phyloP scores from a whole-genome alignment of 2,113 vertebrate species.

The Sorex araneus region DNA sequence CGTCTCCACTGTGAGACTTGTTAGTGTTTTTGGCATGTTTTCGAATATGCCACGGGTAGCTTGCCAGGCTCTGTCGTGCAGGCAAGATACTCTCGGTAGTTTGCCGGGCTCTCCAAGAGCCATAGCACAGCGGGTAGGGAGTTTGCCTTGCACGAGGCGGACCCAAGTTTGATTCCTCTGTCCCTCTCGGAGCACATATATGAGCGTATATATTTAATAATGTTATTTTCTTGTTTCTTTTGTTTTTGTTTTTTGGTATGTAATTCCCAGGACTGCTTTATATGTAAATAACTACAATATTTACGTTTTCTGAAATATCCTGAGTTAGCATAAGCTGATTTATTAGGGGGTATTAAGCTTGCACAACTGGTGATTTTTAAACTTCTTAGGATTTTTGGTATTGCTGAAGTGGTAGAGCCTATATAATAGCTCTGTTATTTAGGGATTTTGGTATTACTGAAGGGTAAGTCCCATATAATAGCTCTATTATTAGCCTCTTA shows the following conservation, averaged over 20 bases:
- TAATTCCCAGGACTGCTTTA: not conserved
- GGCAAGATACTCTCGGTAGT: too few species aligned
- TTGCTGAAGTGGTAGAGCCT: not conserved
- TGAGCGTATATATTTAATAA: not conserved
- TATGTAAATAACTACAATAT: not conserved
- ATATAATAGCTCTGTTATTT: not conserved
- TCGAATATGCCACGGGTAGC: too few species aligned
- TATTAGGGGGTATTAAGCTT: not conserved
- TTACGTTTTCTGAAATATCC: not conserved
- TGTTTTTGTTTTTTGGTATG: not conserved
- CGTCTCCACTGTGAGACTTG: too few species aligned
- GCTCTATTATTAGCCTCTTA: not conserved
- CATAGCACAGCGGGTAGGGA: too few species aligned
- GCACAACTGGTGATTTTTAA: not conserved
- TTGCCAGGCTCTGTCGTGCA: too few species aligned
- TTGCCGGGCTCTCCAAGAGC: too few species aligned
- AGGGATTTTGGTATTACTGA: too few species aligned
- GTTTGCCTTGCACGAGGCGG: too few species aligned
- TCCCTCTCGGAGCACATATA: not conserved
- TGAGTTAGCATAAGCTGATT: not conserved
- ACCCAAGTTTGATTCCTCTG: too few species aligned
- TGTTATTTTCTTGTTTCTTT: not conserved
- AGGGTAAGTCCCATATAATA: too few species aligned
- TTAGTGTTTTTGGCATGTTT: too few species aligned
- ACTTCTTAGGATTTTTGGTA: not conserved